Evolutionary conservation across 2,888 invertebrate genomes (phyloP).

Genomic region (Epistrophe eligans): DNA sequence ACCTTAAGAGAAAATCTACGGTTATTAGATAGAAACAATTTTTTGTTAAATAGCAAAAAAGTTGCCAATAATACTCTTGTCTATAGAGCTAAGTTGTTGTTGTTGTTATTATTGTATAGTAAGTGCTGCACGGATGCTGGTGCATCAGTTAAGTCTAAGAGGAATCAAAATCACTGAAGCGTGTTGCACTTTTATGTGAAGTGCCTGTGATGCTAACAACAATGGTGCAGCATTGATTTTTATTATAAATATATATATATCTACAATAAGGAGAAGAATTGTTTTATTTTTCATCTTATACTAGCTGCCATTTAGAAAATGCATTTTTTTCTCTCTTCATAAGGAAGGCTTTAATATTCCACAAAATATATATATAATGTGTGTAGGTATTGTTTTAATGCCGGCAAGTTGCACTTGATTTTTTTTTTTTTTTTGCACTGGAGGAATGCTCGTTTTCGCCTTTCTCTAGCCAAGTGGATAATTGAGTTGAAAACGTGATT

Average conservation of each 20-base stretch:
- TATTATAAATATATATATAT: not conserved
- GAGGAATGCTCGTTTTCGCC: constrained; percentile 62
- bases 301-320: constrained; percentile 56
- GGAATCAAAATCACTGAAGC: constrained; percentile 65
- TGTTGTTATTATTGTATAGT: not conserved
- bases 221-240: constrained; percentile 72
- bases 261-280: constrained; percentile 14
- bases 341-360: constrained; percentile 7
- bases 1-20: constrained; percentile 44
- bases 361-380: not conserved
- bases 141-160: constrained; percentile 37
- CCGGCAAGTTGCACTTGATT: constrained; percentile 53
- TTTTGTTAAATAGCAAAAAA: constrained; percentile 14
- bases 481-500: constrained; percentile 77
- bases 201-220: constrained; percentile 56
- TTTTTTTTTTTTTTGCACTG: not conserved
- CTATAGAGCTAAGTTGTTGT: constrained; percentile 7
- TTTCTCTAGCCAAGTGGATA: constrained; percentile 76
- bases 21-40: constrained; percentile 56
- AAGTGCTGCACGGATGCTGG: constrained; percentile 17
- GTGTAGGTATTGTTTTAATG: constrained; percentile 19
- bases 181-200: constrained; percentile 73
- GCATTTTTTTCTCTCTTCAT: constrained; percentile 17
- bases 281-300: constrained; percentile 9
- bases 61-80: constrained; percentile 30